Conservation (phyloP, 2,888 invertebrate genomes). For the Yponomeuta evonymella region DNA sequence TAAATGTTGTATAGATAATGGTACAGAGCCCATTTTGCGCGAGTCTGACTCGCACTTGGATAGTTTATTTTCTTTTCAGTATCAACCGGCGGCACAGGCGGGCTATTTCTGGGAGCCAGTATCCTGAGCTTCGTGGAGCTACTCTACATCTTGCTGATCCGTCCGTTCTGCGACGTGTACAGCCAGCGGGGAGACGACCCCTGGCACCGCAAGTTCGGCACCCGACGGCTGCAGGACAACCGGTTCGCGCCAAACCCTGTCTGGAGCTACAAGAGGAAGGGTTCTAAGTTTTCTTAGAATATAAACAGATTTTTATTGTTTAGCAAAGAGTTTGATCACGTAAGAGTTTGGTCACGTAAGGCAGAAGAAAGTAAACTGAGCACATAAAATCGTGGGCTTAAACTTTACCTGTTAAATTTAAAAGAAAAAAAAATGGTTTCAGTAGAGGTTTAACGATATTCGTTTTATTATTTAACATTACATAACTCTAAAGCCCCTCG, state of each 20-base stretch:
- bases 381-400: too few species aligned
- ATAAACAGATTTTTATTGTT: constrained; percentile 10
- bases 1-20: too few species aligned
- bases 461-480: too few species aligned
- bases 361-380: too few species aligned
- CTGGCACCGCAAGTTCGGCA: constrained; percentile 59
- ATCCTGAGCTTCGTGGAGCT: constrained; percentile 80
- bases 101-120: constrained; percentile 80
- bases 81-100: constrained; percentile 80
- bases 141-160: constrained; percentile 73
- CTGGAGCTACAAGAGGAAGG: constrained; percentile 32
- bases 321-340: too few species aligned
- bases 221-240: constrained; percentile 48
- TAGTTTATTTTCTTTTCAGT: constrained; percentile 48
- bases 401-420: too few species aligned
- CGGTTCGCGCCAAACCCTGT: constrained; percentile 45
- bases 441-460: too few species aligned
- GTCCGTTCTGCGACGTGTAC: constrained; percentile 65
- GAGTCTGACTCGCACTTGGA: too few species aligned
- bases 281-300: not conserved
- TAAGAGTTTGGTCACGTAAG: too few species aligned
- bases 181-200: constrained; percentile 58
- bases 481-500: too few species aligned
- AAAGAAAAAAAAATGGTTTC: too few species aligned
- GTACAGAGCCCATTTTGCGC: too few species aligned